A percentile compares a stretch with the other conserved stretches of the same genome.
These are phyloP conservation scores for Caenorhabditis macrosperma DNA, from an alignment of 2,888 invertebrate species.

Conservation along the genomic window DNA sequence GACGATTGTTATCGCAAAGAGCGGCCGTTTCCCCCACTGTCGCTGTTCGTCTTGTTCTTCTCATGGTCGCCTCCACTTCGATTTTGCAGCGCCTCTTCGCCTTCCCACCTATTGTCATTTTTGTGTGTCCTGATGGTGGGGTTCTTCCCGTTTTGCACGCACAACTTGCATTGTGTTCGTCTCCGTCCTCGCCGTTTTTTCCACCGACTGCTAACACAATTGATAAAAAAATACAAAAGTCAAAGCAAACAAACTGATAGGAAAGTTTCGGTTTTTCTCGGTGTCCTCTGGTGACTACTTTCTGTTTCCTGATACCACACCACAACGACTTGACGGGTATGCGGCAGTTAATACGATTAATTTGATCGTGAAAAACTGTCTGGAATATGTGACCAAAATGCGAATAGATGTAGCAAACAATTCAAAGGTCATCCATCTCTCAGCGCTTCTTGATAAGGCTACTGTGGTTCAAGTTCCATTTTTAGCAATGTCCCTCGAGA, in stretches of 20 bases:
- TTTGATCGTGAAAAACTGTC: background rate
- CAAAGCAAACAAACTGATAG: background rate
- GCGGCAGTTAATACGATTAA: background rate
- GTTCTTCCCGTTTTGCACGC: slow-evolving; percentile 3
- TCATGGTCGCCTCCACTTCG: background rate
- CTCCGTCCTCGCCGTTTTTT: background rate
- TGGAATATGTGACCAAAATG: background rate
- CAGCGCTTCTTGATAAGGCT: background rate
- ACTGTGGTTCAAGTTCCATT: background rate
- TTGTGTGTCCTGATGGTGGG: background rate
- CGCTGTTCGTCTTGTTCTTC: background rate
- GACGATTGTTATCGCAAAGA: slow-evolving; percentile 8
- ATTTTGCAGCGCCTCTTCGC: background rate
- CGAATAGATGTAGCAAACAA: background rate
- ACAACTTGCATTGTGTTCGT: slow-evolving; percentile 1
- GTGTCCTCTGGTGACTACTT: background rate
- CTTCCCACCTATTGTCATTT: background rate
- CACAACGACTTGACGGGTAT: background rate
- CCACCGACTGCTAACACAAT: background rate
- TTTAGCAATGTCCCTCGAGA: background rate
- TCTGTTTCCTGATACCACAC: background rate
- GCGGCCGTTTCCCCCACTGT: background rate
- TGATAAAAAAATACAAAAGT: background rate
- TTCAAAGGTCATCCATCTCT: slow-evolving; percentile 4
- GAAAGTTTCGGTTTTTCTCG: background rate